Evolutionary conservation across 1,140 invertebrate species (phyloP).

Genomic region (Maniola jurtina): DNA sequence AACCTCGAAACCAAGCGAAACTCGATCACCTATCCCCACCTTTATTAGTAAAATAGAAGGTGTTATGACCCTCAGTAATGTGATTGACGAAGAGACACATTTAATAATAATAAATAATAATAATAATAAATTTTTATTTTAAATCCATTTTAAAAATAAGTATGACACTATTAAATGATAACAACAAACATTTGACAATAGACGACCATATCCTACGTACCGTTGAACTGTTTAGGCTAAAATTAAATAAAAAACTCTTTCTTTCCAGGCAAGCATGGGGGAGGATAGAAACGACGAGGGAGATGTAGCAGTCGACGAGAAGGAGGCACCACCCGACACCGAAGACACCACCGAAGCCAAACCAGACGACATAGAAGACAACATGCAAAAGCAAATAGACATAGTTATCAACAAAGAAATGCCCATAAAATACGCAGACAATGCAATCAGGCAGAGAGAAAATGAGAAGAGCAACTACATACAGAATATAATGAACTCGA

Average conservation of each 20-base stretch:
- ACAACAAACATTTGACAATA: no score
- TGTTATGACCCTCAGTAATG: no score
- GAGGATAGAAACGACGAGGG: conserved; percentile 33
- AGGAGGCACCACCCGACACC: conserved; percentile 1
- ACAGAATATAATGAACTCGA: conserved; percentile 58
- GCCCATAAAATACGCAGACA: conserved; percentile 32
- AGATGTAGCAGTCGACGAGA: conserved; percentile 23
- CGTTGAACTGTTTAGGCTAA: no score
- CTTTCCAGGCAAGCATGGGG: conserved; percentile 37
- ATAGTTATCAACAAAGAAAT: conserved; percentile 30
- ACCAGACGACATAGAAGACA: conserved; percentile 26
- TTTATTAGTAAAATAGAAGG: no score
- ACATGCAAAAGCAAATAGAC: conserved; percentile 37
- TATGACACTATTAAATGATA: no score
- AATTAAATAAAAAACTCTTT: neutral
- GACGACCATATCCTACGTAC: no score
- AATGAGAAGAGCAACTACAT: conserved; percentile 50
- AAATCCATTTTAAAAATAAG: no score
- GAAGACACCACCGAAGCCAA: conserved; percentile 4
- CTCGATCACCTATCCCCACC: no score
- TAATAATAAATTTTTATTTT: no score
- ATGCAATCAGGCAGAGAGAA: conserved; percentile 37
- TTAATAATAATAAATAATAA: no score
- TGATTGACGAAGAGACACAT: no score
- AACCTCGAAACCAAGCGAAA: no score